Evolutionary conservation across 2,888 invertebrate genomes (phyloP), one percentile per base, ranked within the genome.

Genomic region (Mimumesa dahlbomi): DNA sequence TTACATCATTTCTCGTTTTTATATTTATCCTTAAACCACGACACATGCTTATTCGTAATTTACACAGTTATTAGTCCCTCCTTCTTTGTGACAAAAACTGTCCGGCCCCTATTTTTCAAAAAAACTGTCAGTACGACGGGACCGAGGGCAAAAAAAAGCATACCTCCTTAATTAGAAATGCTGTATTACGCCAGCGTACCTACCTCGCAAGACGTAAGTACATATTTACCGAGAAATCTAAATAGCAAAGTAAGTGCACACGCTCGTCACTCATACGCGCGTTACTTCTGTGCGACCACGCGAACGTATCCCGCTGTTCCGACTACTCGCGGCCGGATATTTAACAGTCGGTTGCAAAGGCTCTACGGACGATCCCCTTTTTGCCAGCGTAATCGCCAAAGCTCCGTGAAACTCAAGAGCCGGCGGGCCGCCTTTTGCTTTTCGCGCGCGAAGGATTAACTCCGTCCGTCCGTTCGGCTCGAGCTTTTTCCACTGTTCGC

Each of bases 361-460:
- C 42, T 53, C 56, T 14, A 21, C 34, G 45, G 54, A 29, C 49
- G 56, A 40, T 46, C 59, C 52, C 58, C 67, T 65, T 64, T 69
- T 56, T 70, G 53, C 36, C 31, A 40, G 11, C 64, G 68, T 81
- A 73, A 75, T 79, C 79, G 75, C 64, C 75, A 81, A 81, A 79
- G 81, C 75, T 34, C 68, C 71, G 71, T 78, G 69, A 75, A 79
- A 69, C 73, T 81, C 63, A 73, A 81, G 78, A 75, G 81, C 75
- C 71, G 66, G 29, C 70, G 63, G 65, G 66, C 74, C 71, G 73
- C 75, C 79, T 81, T 81, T 79, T 81, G 78, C 78, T 78, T 81
- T 69, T 71, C 81, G 66, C 73, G 73, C 74, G 73, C 62, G 66
- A 81, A 78, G 75, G 79, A 81, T 79, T 79, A 79, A 75, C 75